Evolutionary conservation across 2,888 invertebrate genomes (phyloP).

Genomic region (Pterostichus niger): DNA sequence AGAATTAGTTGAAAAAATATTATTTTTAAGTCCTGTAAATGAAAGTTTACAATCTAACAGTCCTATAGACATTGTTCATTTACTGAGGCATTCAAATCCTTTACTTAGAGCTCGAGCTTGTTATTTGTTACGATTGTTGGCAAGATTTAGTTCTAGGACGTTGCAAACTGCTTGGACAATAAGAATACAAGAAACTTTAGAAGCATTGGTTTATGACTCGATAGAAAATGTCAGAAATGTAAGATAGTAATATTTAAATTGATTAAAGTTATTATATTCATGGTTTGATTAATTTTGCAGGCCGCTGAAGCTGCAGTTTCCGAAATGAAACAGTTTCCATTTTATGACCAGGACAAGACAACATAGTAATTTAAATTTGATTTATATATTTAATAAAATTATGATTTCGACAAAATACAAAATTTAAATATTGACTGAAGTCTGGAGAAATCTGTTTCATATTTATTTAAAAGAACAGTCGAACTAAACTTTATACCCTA

Average conservation of each 20-base stretch:
- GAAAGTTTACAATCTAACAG: slow-evolving; percentile 69
- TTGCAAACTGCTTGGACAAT: slow-evolving; percentile 83
- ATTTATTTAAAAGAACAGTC: too few species aligned
- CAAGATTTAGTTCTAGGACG: slow-evolving; percentile 83
- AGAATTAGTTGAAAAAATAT: slow-evolving; percentile 86
- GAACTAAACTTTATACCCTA: too few species aligned
- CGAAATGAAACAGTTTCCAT: slow-evolving; percentile 80
- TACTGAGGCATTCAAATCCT: slow-evolving; percentile 81
- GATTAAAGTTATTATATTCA: background rate
- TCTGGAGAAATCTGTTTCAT: too few species aligned
- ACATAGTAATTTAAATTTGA: slow-evolving; percentile 16
- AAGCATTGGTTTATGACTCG: slow-evolving; percentile 82
- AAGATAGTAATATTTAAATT: slow-evolving; percentile 69
- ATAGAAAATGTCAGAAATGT: slow-evolving; percentile 81
- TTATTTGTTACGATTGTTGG: slow-evolving; percentile 84
- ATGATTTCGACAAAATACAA: too few species aligned
- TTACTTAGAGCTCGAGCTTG: slow-evolving; percentile 83
- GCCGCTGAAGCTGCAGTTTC: slow-evolving; percentile 80
- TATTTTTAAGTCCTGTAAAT: slow-evolving; percentile 78
- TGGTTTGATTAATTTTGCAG: slow-evolving; percentile 70
- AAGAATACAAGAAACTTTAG: slow-evolving; percentile 81
- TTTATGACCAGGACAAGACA: slow-evolving; percentile 73
- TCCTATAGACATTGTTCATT: slow-evolving; percentile 78
- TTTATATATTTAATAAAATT: too few species aligned
- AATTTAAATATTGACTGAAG: too few species aligned